Evolutionary conservation across 2,797 vertebrate species (phyloP), one percentile per base, ranked within the genome.

Genomic region (Platalea minor): DNA sequence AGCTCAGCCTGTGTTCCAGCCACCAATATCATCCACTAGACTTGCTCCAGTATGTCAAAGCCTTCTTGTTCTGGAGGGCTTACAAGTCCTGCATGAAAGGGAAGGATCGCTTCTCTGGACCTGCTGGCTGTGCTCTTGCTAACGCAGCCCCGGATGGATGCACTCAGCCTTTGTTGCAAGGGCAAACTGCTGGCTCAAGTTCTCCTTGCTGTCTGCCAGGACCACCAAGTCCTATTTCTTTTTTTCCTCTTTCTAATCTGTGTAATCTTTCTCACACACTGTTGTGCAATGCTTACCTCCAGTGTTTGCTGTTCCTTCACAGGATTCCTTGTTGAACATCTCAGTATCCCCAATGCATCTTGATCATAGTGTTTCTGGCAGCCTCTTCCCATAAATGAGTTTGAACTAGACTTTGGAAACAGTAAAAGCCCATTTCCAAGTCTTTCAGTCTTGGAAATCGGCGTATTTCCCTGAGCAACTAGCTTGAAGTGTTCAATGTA

Each of bases 71-170:
- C 57, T 84, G 45, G 25, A 53, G 41, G 19, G 41, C 33, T 85
- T 33, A 53, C 7, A 61, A 57, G 26, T 72, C 26, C 29, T 39
- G 6, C 23, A 6, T 19, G 53, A 56, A 57, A 18, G n/a, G 23
- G 23, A 41, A 53, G 43, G 19, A 21, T 79, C 6, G 0, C 19
- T 67, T 39, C 46, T 59, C 43, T 68, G 64, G 39, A 8, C 31
- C 46, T 77, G 56, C n/a, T 77, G 56, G 21, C 35, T 68, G 7
- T 51, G 48, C 21, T 85, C 2, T 51, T 54, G 26, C 21, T 25
- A 18, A 1, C 0, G 0, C 59, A 43, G 70, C 63, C 41, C 54
- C 41, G 31, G 46, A 29, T 63, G 43, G 60, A 43, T 26, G 10
- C 10, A 4, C 14, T 65, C 11, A 16, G 28, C 14, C 45, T 74